Percentiles rank a stretch among this genome's conserved stretches.
These are phyloP conservation scores for Polymixis flavicincta DNA, from an alignment of 2,888 invertebrate species.

Conservation along the genomic window DNA sequence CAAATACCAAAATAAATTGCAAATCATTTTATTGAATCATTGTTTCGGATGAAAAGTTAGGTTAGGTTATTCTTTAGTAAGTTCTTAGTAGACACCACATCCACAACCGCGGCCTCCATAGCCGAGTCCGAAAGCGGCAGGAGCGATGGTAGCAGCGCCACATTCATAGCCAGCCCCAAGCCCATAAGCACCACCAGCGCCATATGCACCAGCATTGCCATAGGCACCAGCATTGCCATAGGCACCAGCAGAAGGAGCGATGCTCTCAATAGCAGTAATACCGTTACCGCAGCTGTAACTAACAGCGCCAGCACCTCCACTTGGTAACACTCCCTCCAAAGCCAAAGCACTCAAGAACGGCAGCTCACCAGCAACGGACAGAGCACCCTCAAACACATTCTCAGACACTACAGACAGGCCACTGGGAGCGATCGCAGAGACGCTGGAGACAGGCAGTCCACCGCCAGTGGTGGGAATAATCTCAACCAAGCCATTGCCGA, in stretches of 20 bases:
- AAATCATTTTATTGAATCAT: too few relatives aligned
- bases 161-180: conserved; percentile 11
- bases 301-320: conserved; percentile 52
- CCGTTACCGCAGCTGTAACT: conserved; percentile 54
- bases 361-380: conserved; percentile 53
- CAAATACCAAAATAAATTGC: too few relatives aligned
- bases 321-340: conserved; percentile 48
- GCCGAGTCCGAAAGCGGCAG: conserved; percentile 11
- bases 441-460: conserved; percentile 49
- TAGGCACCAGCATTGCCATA: background rate
- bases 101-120: background rate
- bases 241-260: background rate
- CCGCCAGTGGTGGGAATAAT: conserved; percentile 56
- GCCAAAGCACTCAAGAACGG: conserved; percentile 23
- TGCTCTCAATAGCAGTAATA: background rate
- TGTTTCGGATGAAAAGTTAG: too few relatives aligned
- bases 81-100: too few relatives aligned
- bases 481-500: conserved; percentile 51
- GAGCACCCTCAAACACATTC: conserved; percentile 56
- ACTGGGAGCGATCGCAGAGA: conserved; percentile 41
- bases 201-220: conserved; percentile 18
- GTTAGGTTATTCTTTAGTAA: too few relatives aligned
- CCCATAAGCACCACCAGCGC: conserved; percentile 8
- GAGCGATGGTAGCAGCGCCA: conserved; percentile 9
- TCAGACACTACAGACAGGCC: conserved; percentile 59